A percentile compares a stretch with the other conserved stretches of the same genome.
Conservation (phyloP, 2,113 vertebrate species). For the Clarias magur region DNA sequence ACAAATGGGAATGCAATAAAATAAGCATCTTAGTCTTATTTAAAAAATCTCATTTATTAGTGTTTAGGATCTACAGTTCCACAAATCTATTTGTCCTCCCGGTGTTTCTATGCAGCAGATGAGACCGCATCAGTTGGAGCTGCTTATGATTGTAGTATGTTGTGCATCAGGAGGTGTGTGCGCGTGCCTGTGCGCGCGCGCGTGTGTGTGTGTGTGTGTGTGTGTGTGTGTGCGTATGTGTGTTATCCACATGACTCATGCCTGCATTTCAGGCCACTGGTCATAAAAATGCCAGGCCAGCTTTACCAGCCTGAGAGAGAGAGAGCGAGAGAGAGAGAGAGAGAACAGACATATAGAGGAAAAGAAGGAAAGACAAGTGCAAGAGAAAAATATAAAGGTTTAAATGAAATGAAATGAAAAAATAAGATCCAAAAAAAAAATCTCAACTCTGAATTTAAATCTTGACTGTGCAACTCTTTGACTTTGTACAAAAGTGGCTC, state of each 20-base stretch:
- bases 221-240: slow-evolving; percentile 27
- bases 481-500: slow-evolving; percentile 8
- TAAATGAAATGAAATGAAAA: background rate
- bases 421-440: background rate
- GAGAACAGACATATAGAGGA: background rate
- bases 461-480: background rate
- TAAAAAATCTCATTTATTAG: background rate
- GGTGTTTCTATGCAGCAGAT: slow-evolving; percentile 26
- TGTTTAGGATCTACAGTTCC: background rate
- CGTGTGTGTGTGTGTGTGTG: background rate
- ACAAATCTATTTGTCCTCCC: slow-evolving; percentile 18
- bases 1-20: background rate
- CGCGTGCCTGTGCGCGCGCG: background rate
- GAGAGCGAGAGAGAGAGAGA: background rate
- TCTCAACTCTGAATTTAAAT: background rate
- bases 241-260: slow-evolving; percentile 59
- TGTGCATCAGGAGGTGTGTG: background rate
- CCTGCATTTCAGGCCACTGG: slow-evolving; percentile 63
- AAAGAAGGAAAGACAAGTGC: background rate
- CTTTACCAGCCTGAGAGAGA: slow-evolving; percentile 16
- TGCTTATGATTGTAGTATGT: slow-evolving; percentile 14
- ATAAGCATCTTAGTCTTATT: background rate
- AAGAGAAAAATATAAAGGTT: background rate
- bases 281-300: slow-evolving; percentile 64
- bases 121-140: slow-evolving; percentile 3